Base-by-base conservation (phyloP, 2,113 vertebrate species). In the Hirundichthys speculiger region DNA sequence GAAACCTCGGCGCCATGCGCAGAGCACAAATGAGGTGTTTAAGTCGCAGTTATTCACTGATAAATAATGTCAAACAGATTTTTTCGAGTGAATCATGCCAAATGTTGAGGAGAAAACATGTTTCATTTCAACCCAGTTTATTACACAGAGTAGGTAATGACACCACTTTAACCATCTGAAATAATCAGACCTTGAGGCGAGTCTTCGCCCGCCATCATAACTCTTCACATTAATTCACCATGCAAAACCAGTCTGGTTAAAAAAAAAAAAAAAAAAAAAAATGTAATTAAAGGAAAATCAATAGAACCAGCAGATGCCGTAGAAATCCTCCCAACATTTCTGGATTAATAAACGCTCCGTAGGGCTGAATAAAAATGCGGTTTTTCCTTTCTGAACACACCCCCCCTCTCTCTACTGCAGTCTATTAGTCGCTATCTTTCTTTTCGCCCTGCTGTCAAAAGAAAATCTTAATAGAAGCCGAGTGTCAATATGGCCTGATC, bases 401-500 rank as follows among this genome's bases (percentile, higher is more conserved):
- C 30, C 30, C 30, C 30, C 30, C 61, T 39, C 75, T 80, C 16
- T 9, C 4, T 13, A 8, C 18, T 48, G 18, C 15, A 24, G 64
- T 72, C 56, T 20, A 66, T 83, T 42, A 50, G 49, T 40, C 45
- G 38, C 63, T 54, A 55, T 85, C 69, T 83, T 62, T 80, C 64
- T 80, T 73, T 75, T 74, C 48, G 66, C 18, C 20, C 42, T 27
- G 25, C 45, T 21, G 10, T 66, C 42, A 27, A 40, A 60, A 34
- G 25, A 54, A 52, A 74, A 66, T 74, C 82, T 82, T 82, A 88
- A 89, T 86, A 81, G 83, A 81, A 80, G 64, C 61, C 46, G 43
- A 20, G 25, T 76, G 85, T 92, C 87, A 81, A 90, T 84, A 84
- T 38, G 51, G 41, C 50, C 65, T 84, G 85, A 91, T 87, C 80